Percentiles rank a stretch among this genome's conserved stretches.
phyloP scores from a whole-genome alignment of 2,113 vertebrate species.

The Cromileptes altivelis region DNA sequence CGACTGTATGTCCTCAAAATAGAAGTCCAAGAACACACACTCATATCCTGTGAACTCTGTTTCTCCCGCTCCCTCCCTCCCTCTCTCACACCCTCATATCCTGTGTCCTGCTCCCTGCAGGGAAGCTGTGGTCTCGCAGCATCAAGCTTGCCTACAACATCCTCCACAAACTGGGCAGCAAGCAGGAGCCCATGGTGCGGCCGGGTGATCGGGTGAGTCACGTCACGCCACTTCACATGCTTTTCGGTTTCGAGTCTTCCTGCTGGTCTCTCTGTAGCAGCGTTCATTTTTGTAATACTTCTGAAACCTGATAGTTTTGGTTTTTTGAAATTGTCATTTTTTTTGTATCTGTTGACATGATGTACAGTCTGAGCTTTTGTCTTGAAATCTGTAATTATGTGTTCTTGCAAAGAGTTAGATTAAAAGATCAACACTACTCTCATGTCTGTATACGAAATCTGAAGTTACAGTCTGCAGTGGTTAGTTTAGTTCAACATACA shows the following conservation, averaged over 20 bases:
- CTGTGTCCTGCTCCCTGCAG: slow-evolving; percentile 81
- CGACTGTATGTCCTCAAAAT: slow-evolving; percentile 19
- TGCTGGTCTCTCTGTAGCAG: not conserved
- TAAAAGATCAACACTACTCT: too few relatives aligned
- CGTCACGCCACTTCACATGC: not conserved
- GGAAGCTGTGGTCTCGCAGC: slow-evolving; percentile 98
- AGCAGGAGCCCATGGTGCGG: slow-evolving; percentile 98
- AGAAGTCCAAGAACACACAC: slow-evolving; percentile 33
- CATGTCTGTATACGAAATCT: too few relatives aligned
- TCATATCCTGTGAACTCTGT: not conserved
- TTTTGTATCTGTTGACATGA: not conserved
- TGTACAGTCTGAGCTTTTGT: not conserved
- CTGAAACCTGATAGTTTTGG: too few relatives aligned
- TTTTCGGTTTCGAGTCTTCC: too few relatives aligned
- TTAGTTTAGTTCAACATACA: too few relatives aligned
- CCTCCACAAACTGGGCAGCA: slow-evolving; percentile 98
- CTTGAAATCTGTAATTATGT: not conserved
- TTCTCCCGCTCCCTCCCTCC: not conserved
- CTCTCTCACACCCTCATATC: slow-evolving; percentile 19
- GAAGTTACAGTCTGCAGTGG: too few relatives aligned
- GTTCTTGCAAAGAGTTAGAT: too few relatives aligned
- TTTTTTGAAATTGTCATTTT: too few relatives aligned
- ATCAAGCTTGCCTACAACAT: slow-evolving; percentile 99
- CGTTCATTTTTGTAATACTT: too few relatives aligned
- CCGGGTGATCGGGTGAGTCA: slow-evolving; percentile 96